Base-by-base conservation (phyloP, 1,140 invertebrate genomes). In the Drosophila grimshawi region DNA sequence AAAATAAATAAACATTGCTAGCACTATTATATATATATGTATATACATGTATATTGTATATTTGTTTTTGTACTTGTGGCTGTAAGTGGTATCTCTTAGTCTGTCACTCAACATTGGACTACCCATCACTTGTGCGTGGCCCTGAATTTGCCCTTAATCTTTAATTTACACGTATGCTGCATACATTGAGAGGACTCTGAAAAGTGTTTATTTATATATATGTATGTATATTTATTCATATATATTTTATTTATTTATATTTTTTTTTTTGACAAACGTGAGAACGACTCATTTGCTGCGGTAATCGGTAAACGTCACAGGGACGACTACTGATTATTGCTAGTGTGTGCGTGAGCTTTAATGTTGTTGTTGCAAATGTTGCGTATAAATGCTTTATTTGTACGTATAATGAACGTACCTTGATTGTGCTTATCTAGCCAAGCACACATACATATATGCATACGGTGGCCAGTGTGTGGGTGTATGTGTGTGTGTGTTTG, bases 381-480 rank as follows among this genome's bases (percentile, higher is more conserved):
- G 52, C 55, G 61, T 69, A 73, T 57, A 62, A 66, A 73, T 57
- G 65, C 49, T 86, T 66, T 43, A 68, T 78, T 74, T 78, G 81
- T 67, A 65, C 49, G 52, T 43, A 67, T 78, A 86, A 80, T 88
- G 82, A 86, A 73, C 67, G 60, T 78, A 48, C 53, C 63, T 70
- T 78, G 62, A 74, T 88, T 88, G 68, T 77, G 64, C 77, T 88
- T 89, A 81, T 88, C 77, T 75, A 66, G 43, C 29, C 37, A 68
- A 35, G 66, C 11, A 66, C 45, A 78, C 70, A 53, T 5, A 61
- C 19, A 68, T 48, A 61, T n/a, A 57, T 11, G 65, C 10, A 76
- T 8, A 53, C 11, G 19, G 29, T 32, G 29, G 39, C n/a, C 41
- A 59, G 37, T 37, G 57, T 55, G 62, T 53, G 60, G 53, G 27